Evolutionary conservation across 2,113 vertebrate genomes (phyloP).

Genomic region (Marmota flaviventris): DNA sequence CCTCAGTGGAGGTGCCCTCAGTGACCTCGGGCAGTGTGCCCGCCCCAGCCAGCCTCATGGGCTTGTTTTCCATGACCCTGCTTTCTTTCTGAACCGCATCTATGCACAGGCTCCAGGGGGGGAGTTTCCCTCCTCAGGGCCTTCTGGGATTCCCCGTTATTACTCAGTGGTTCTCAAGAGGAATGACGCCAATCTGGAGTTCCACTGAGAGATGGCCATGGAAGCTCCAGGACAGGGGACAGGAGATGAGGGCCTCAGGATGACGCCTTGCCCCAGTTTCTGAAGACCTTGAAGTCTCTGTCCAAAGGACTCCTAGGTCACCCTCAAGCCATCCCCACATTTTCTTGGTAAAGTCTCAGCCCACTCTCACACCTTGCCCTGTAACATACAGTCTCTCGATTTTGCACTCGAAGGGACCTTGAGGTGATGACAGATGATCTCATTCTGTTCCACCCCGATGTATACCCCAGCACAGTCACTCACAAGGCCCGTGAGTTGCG

Average conservation of each 20-base stretch:
- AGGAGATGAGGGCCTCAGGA: background rate
- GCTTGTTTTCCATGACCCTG: background rate
- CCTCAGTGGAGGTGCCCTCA: background rate
- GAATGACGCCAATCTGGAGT: background rate
- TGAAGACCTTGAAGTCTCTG: background rate
- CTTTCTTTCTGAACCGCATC: background rate
- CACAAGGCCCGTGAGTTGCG: background rate
- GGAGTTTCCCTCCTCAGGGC: background rate
- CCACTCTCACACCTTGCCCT: accelerated
- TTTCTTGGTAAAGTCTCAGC: background rate
- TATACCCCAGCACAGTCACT: background rate
- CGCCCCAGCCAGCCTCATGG: background rate
- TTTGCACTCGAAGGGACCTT: background rate
- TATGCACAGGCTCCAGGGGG: background rate
- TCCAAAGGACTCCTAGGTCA: background rate
- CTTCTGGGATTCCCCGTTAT: background rate
- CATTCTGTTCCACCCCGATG: background rate
- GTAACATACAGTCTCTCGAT: background rate
- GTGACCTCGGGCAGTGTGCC: background rate
- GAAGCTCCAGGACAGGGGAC: background rate
- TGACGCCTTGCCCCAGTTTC: background rate
- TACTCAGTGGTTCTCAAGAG: background rate
- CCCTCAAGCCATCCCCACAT: background rate
- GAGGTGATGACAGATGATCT: background rate
- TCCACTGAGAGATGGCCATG: background rate